Evolutionary conservation across 2,888 invertebrate genomes (phyloP), one percentile per base, ranked within the genome.

Genomic region (Perithous albicinctus): DNA sequence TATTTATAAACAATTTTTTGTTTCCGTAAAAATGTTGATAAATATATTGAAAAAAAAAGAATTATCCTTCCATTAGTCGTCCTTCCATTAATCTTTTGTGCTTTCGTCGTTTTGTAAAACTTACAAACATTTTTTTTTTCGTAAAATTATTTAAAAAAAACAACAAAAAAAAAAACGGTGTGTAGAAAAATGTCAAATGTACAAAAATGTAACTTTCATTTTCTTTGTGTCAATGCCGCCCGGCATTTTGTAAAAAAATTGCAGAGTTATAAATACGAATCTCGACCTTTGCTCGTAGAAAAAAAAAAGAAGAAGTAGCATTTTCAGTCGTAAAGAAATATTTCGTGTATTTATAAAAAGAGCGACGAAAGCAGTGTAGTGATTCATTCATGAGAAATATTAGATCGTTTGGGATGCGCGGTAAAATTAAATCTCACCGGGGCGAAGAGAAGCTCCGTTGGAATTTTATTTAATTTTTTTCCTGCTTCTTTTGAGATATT

Each of bases 231-330:
- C n/a, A n/a, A n/a, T n/a, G n/a, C n/a, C n/a, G n/a, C n/a, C n/a
- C n/a, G n/a, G n/a, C n/a, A n/a, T n/a, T n/a, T n/a, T 12, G 29
- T 10, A 18, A 48, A 46, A 38, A 67, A 51, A 35, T n/a, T 46
- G 6, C 20, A 43, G 23, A 23, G 10, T 43, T 43, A 67, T 35
- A 67, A 67, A 67, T 67, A 67, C 46, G 23, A 51, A 51, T 23
- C 48, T 51, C 51, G 67, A 67, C 51, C 67, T 51, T 51, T 51
- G 38, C 8, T n/a, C 12, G 12, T 29, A 10, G 3, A 10, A 51
- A n/a, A 29, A 15, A 15, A 46, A 43, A 46, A 64, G 29, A 46
- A 43, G 15, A 20, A 43, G 43, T n/a, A 23, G 26, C n/a, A n/a
- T 29, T 29, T 29, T 29, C 41, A 5, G 32, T 23, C 35, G 35